These are phyloP conservation scores for Brachystomella parvula DNA, from an alignment of 1,140 invertebrate species.

Conservation along the genomic window DNA sequence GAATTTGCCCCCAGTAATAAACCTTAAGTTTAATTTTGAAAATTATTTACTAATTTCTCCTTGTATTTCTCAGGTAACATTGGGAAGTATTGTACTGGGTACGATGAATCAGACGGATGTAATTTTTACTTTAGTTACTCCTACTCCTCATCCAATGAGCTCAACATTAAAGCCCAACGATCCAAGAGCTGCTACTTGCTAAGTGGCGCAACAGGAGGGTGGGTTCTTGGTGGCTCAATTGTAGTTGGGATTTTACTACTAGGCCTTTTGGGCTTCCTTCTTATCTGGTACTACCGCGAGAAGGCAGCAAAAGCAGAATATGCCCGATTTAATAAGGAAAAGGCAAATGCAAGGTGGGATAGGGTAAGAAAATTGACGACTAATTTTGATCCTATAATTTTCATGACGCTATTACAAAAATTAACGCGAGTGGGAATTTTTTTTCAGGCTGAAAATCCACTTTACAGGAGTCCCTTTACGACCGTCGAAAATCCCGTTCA, in stretches of 20 bases:
- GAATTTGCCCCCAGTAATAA: conserved; percentile 25
- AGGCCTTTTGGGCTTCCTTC: conserved; percentile 69
- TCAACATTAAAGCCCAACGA: conserved; percentile 59
- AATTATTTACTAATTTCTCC: not conserved
- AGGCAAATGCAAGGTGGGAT: conserved; percentile 90
- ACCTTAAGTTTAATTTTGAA: too few species aligned
- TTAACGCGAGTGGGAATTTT: conserved; percentile 5
- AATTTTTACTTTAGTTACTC: conserved; percentile 72
- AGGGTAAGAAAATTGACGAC: conserved; percentile 63
- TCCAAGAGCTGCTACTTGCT: conserved; percentile 66
- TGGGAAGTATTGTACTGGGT: conserved; percentile 66
- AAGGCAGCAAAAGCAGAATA: conserved; percentile 93
- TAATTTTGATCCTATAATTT: too few species aligned
- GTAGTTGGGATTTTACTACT: conserved; percentile 89
- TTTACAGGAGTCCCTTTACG: conserved; percentile 96
- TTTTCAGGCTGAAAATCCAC: conserved; percentile 90
- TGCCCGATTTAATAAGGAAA: conserved; percentile 92
- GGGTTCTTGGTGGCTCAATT: conserved; percentile 78
- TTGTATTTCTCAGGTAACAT: conserved; percentile 52
- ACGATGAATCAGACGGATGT: conserved; percentile 70
- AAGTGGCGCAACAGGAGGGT: conserved; percentile 42
- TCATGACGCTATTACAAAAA: not conserved
- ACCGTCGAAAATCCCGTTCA: conserved; percentile 98
- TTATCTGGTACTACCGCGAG: conserved; percentile 93
- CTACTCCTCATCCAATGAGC: conserved; percentile 46